These are phyloP conservation scores for Brachyalestes nurse DNA, from an alignment of 2,797 vertebrate genomes.

Conservation along the genomic window DNA sequence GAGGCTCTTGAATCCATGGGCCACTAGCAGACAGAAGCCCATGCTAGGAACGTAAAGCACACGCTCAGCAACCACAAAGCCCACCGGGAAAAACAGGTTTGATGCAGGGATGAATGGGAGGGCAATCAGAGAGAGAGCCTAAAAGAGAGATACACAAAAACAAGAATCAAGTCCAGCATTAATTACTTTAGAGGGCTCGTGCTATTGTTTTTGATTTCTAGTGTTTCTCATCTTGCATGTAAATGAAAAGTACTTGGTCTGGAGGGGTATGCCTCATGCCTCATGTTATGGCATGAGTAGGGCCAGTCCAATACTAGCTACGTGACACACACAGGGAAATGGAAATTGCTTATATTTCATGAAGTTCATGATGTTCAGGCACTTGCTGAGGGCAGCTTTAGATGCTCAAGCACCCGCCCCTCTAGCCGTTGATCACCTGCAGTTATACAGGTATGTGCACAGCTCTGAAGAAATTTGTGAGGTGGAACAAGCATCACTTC, in stretches of 20 bases:
- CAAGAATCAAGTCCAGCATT: background rate
- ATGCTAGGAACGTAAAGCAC: slow-evolving; percentile 98
- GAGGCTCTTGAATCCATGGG: slow-evolving; percentile 91
- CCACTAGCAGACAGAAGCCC: slow-evolving; percentile 97
- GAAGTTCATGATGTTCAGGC: background rate
- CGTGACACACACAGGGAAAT: background rate
- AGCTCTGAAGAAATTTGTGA: background rate
- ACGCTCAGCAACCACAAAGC: slow-evolving; percentile 95
- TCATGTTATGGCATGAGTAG: background rate
- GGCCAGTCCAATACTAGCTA: background rate
- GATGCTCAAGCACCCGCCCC: no score
- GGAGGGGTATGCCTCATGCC: no score
- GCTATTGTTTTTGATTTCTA: background rate
- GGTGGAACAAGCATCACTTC: background rate
- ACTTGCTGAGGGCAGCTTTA: no score
- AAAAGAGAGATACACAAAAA: slow-evolving; percentile 42
- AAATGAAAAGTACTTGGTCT: background rate
- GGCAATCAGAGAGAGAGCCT: slow-evolving; percentile 94
- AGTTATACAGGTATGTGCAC: no score
- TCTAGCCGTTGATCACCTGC: no score
- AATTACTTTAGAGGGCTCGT: background rate
- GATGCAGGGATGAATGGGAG: slow-evolving; percentile 96
- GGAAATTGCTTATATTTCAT: background rate
- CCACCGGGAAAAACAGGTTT: slow-evolving; percentile 98
- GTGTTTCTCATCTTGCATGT: background rate